Evolutionary conservation across 2,113 vertebrate species (phyloP).

Genomic region (Scomber japonicus): DNA sequence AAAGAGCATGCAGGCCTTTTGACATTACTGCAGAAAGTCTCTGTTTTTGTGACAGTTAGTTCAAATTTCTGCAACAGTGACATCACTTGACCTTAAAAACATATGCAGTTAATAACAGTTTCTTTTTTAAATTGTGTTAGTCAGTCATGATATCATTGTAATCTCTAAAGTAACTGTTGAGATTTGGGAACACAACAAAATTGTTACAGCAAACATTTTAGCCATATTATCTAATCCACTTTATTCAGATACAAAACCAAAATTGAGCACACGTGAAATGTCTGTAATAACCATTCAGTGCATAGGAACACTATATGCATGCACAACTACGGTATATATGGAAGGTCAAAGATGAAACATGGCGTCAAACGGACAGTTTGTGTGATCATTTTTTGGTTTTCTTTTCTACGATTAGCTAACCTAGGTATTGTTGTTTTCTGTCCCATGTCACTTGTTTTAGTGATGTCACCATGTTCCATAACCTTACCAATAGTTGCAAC

Average conservation of each 20-base stretch:
- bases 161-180: background rate
- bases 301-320: no score
- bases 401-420: background rate
- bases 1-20: background rate
- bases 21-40: background rate
- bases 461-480: background rate
- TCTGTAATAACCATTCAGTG: background rate
- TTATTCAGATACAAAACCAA: background rate
- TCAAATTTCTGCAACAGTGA: no score
- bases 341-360: background rate
- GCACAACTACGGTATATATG: no score
- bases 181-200: background rate
- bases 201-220: background rate
- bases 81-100: no score
- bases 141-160: background rate
- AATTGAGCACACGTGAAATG: background rate
- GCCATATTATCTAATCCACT: background rate
- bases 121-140: no score
- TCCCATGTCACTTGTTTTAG: no score
- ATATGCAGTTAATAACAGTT: no score
- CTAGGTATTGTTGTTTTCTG: background rate
- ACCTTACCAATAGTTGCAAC: background rate
- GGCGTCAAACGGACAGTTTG: background rate
- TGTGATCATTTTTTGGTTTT: background rate
- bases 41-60: background rate